Evolutionary conservation across 2,797 vertebrate species (phyloP).

Genomic region (Galaxias olidus): DNA sequence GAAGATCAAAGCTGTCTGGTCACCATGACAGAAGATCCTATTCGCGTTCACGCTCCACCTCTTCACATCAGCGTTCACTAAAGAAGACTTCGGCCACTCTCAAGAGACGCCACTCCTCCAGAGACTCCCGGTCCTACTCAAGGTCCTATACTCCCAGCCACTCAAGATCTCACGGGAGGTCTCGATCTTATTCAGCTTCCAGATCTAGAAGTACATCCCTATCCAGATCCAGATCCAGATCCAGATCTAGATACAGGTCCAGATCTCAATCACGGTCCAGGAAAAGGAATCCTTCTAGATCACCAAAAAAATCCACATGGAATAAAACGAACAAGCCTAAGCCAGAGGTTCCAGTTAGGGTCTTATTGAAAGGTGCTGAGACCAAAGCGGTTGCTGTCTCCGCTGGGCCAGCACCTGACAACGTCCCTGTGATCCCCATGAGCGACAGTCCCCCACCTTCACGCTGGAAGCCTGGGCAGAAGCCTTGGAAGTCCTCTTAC

Average conservation of each 20-base stretch:
- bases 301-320: slow-evolving; percentile 74
- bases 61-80: slow-evolving; percentile 69
- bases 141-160: too few species aligned
- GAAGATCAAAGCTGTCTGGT: slow-evolving; percentile 67
- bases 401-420: slow-evolving; percentile 74
- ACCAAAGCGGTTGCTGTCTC: slow-evolving; percentile 58
- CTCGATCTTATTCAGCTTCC: slow-evolving; percentile 62
- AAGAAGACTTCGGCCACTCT: slow-evolving; percentile 79
- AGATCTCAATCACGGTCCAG: slow-evolving; percentile 64
- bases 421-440: slow-evolving; percentile 85
- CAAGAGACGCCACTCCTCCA: slow-evolving; percentile 76
- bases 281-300: slow-evolving; percentile 65
- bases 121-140: slow-evolving; percentile 71
- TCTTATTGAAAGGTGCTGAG: slow-evolving; percentile 71
- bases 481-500: slow-evolving; percentile 97
- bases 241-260: slow-evolving; percentile 71
- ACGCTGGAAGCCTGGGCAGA: slow-evolving; percentile 96
- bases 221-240: slow-evolving; percentile 58
- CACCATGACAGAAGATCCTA: slow-evolving; percentile 70
- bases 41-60: slow-evolving; percentile 80
- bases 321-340: slow-evolving; percentile 70
- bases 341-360: slow-evolving; percentile 62
- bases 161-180: slow-evolving; percentile 70
- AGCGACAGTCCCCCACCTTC: slow-evolving; percentile 98
- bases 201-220: slow-evolving; percentile 69